Base-by-base conservation (phyloP, 2,888 invertebrate species). In the Patella ulyssiponensis region DNA sequence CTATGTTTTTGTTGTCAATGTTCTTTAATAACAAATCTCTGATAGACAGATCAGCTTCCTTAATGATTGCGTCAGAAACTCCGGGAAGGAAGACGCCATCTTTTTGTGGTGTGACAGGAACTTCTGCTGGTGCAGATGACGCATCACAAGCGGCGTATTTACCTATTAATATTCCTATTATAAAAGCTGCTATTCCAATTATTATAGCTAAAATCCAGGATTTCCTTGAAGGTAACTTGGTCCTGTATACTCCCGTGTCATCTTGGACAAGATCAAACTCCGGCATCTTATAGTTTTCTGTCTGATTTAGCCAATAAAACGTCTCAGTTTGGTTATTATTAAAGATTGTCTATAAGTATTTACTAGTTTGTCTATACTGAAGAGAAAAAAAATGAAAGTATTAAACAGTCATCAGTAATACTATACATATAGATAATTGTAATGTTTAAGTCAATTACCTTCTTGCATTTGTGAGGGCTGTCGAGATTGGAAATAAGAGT, bases 91-190 rank as follows among this genome's bases (percentile, higher is more conserved):
- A 64, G 11, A 23, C 64, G 4, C 64, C 64, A 64, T 64, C 64
- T 20, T 23, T 64, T 4, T 64, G 5, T 11, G 64, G 64, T 3
- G 11, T 4, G 20, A 23, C 64, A 3, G 7, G 20, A 64, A 64
- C 64, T 23, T 23, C 23, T 1, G 64, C n/a, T 20, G 64, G 23
- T 12, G 11, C 3, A 23, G 64, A 12, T 12, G 64, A 23, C 23
- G 64, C 23, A 20, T 23, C 23, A 69, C 84, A 82, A 2, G 82
- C 77, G 2, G 82, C 85, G 76, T 80, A 85, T 14, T 84, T 80
- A 72, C 86, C 86, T 77, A 86, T 82, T 69, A 86, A 54, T 76
- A 86, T 85, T n/a, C 86, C 86, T 51, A 86, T 75, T 3, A 74
- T 69, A 27, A 81, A 75, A 3, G 77, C 80, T 15, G 76, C 71